Percentiles rank a stretch among this genome's conserved stretches.
Evolutionary conservation across 2,113 vertebrate genomes (phyloP).

Genomic region (Prionailurus viverrinus): DNA sequence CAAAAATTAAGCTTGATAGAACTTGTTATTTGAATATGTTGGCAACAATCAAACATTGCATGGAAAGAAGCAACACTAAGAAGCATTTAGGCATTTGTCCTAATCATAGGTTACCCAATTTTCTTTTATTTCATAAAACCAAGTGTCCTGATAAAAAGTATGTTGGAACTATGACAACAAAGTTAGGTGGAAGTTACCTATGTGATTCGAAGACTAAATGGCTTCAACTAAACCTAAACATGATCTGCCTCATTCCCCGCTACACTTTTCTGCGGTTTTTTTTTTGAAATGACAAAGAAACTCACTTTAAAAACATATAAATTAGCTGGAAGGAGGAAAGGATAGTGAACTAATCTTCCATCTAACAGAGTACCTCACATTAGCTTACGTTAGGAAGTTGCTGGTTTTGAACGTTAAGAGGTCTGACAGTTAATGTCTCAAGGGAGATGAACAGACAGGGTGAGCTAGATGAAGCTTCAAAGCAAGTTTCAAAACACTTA

Average conservation of each 20-base stretch:
- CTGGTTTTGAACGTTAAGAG: background rate
- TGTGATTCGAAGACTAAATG: background rate
- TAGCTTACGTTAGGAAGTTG: background rate
- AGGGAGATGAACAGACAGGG: background rate
- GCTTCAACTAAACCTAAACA: rapidly evolving
- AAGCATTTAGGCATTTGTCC: background rate
- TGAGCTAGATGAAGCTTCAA: background rate
- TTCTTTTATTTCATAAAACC: background rate
- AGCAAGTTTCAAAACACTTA: background rate
- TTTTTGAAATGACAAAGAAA: background rate
- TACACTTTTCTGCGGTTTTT: background rate
- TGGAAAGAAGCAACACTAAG: background rate
- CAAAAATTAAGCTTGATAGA: background rate
- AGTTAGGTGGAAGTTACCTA: background rate
- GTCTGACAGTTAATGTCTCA: background rate
- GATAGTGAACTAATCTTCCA: background rate
- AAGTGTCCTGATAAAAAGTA: background rate
- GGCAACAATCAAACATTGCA: background rate
- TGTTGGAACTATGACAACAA: background rate
- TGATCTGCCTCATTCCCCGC: rapidly evolving
- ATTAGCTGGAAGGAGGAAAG: background rate
- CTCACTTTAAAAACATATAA: background rate
- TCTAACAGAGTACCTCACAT: background rate
- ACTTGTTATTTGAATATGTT: background rate
- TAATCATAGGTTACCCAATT: background rate